Conservation (phyloP, 2,797 vertebrate species). For the Tinamus major region DNA sequence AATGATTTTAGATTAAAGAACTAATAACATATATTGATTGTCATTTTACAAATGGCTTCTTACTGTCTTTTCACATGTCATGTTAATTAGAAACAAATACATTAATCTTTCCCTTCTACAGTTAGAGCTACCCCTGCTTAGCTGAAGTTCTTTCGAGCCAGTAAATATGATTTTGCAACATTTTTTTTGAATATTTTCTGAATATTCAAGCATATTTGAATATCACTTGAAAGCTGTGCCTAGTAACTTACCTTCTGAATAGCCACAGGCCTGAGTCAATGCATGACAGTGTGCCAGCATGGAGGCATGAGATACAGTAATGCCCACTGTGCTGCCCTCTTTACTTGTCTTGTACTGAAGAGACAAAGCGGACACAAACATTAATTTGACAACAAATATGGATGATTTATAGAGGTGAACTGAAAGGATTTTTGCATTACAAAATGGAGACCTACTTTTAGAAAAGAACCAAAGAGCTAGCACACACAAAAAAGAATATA, state of each 20-base stretch:
- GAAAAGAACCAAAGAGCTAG: background rate
- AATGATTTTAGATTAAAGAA: background rate
- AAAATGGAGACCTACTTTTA: background rate
- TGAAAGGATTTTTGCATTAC: background rate
- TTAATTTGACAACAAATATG: background rate
- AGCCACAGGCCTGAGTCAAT: constrained; percentile 92
- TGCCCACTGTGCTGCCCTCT: constrained; percentile 95
- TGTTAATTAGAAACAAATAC: background rate
- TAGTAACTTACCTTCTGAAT: constrained; percentile 88
- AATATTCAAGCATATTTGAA: background rate
- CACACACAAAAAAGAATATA: background rate
- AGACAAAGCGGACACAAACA: background rate
- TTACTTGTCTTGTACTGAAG: constrained; percentile 96
- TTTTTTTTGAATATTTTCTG: no score
- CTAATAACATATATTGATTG: background rate
- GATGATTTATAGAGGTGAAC: background rate
- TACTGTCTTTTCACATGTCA: background rate
- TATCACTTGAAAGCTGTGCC: background rate
- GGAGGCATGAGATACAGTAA: constrained; percentile 89
- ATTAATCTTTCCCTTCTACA: background rate
- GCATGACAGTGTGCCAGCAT: constrained; percentile 92
- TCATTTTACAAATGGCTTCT: background rate
- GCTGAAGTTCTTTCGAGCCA: background rate
- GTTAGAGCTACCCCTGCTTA: background rate
- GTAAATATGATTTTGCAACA: background rate